Percentiles rank a stretch among this genome's conserved stretches.
Conservation (phyloP, 2,113 vertebrate genomes). For the Neotragus moschatus region DNA sequence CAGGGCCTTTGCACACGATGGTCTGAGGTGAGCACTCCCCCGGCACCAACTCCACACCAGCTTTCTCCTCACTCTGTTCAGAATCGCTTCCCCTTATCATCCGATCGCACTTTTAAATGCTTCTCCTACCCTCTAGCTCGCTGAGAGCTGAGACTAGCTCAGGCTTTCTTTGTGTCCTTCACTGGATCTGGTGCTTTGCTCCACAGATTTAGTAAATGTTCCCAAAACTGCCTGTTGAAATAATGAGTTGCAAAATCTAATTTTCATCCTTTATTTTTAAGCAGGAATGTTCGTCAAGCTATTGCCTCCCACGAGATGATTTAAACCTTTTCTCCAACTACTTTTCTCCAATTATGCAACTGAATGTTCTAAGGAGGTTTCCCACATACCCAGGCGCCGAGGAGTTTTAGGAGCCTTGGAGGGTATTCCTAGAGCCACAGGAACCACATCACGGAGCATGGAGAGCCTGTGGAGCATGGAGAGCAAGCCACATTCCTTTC, state of each 20-base stretch:
- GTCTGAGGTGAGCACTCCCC: neutral
- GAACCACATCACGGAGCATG: neutral
- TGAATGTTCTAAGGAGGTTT: neutral
- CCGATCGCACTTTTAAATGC: neutral
- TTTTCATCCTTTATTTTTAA: slow-evolving; percentile 18
- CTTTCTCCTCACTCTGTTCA: neutral
- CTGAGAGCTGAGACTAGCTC: neutral
- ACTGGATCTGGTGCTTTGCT: neutral
- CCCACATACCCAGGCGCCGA: neutral
- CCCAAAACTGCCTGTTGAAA: neutral
- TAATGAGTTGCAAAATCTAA: neutral
- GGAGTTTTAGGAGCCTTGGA: neutral
- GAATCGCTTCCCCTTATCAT: neutral
- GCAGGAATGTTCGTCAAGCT: neutral
- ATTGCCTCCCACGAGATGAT: neutral
- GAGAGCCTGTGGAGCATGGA: neutral
- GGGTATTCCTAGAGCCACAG: neutral
- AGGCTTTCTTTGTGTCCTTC: neutral
- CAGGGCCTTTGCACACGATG: neutral
- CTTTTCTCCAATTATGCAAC: neutral
- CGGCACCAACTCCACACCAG: neutral
- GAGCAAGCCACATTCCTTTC: neutral
- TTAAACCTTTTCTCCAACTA: neutral
- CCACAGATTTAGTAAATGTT: neutral
- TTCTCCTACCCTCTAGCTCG: neutral